Evolutionary conservation across 2,888 invertebrate genomes (phyloP).

Genomic region (Aelia acuminata): DNA sequence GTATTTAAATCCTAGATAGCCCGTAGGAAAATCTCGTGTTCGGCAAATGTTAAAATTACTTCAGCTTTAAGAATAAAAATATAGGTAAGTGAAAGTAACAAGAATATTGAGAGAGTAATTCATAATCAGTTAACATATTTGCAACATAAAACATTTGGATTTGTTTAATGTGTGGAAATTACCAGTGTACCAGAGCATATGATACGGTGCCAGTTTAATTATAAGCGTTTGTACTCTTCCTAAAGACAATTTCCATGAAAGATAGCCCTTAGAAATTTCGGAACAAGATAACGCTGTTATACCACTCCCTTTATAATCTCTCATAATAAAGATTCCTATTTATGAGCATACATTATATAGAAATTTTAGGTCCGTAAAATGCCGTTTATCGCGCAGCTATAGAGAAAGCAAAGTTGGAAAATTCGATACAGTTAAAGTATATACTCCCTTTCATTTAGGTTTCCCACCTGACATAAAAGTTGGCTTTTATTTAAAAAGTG

Average conservation of each 20-base stretch:
- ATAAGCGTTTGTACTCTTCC: background rate
- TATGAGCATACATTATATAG: background rate
- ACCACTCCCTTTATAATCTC: background rate
- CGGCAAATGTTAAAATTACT: too few relatives aligned
- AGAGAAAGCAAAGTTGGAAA: background rate
- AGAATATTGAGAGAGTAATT: too few relatives aligned
- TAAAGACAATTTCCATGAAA: background rate
- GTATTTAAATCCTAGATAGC: too few relatives aligned
- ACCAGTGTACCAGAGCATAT: too few relatives aligned
- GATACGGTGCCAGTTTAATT: background rate
- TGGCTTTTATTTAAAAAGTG: background rate
- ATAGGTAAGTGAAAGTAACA: too few relatives aligned
- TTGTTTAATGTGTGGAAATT: too few relatives aligned
- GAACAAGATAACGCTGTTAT: background rate
- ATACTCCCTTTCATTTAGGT: background rate
- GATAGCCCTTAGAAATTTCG: background rate
- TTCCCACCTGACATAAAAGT: background rate
- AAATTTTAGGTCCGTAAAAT: background rate
- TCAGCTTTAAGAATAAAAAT: too few relatives aligned
- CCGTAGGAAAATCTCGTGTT: too few relatives aligned
- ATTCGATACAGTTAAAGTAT: background rate
- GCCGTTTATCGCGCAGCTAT: background rate
- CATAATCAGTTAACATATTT: too few relatives aligned
- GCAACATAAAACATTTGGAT: too few relatives aligned
- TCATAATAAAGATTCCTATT: background rate